Base-by-base conservation (phyloP, 2,113 vertebrate genomes). In the Dasypus novemcinctus region DNA sequence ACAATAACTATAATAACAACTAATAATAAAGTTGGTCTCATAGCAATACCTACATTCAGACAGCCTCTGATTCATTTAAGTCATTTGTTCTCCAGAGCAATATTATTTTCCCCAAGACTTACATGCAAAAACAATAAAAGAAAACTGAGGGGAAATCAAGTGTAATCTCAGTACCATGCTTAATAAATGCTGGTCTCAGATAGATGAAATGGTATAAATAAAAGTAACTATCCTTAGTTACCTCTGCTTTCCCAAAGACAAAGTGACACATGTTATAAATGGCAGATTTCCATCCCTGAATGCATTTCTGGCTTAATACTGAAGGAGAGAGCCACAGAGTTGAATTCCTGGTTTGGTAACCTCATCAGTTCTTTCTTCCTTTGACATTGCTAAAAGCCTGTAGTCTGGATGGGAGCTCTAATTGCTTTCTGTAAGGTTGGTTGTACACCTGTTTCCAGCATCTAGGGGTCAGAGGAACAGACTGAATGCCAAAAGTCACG, bases 91-190 rank as follows among this genome's bases (percentile, higher is more conserved):
- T 94, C 95, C 41, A 46, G 83, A 93, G 86, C 75, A 71, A 69
- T 78, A 94, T 95, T 90, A 91, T 94, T 96, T 95, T 95, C 80
- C 86, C 91, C 71, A 83, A 84, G 66, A 84, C 75, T 95, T 93
- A 86, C 15, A 90, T 9, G 10, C 41, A 95, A 93, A 96, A 96
- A 96, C 82, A 95, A 95, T 84, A 84, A 94, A 96, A 83, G 83
- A 95, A 96, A 96, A 96, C 93, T 95, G 89, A 94, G 69, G 94
- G 86, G 86, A 96, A 97, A 97, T 97, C 91, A 97, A 97, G 41
- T 85, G 9, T 95, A 93, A 95, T 96, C 82, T 96, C 74, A 91
- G 79, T 69, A 96, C 14, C 46, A 20, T 81, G 43, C 68, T 95
- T 97, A 96, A 97, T 97, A 94, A 97, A 93, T 72, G 46, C 61